A percentile compares a stretch with the other conserved stretches of the same genome.
phyloP scores from a whole-genome alignment of 2,797 vertebrate genomes.

The Hoplostethus atlanticus region DNA sequence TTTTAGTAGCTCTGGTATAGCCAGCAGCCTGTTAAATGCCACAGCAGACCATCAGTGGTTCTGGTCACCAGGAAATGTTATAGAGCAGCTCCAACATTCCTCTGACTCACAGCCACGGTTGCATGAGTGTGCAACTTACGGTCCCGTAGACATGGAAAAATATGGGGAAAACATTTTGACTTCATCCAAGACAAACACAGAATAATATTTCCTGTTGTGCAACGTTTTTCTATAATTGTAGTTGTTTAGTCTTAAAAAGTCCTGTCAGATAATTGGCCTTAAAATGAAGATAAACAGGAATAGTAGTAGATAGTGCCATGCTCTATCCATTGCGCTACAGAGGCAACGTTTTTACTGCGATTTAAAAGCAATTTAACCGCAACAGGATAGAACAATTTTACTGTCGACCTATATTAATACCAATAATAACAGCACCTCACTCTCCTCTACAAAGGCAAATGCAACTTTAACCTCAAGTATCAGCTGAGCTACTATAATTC shows the following conservation, averaged over 20 bases:
- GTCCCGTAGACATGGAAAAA: constrained; percentile 35
- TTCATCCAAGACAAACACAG: constrained; percentile 41
- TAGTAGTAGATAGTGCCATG: constrained; percentile 29
- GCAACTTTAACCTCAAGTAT: constrained; percentile 31
- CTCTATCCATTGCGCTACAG: constrained; percentile 18
- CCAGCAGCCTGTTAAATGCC: constrained; percentile 44
- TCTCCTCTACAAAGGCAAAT: background rate
- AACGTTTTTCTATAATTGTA: constrained; percentile 26
- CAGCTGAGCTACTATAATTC: constrained; percentile 23
- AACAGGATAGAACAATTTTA: constrained; percentile 32
- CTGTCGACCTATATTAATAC: constrained; percentile 15
- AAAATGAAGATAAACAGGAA: constrained; percentile 20
- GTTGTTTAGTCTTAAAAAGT: constrained; percentile 6
- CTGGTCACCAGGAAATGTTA: constrained; percentile 51
- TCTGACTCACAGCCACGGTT: constrained; percentile 41
- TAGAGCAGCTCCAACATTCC: constrained; percentile 51
- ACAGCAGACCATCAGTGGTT: constrained; percentile 38
- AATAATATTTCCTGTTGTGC: constrained; percentile 27
- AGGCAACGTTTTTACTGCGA: constrained; percentile 29
- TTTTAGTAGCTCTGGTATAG: constrained; percentile 29
- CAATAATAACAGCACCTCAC: constrained; percentile 8
- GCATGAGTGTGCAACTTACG: constrained; percentile 17
- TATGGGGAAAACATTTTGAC: constrained; percentile 22
- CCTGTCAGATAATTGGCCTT: constrained; percentile 20
- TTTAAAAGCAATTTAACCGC: constrained; percentile 33